These are phyloP conservation scores for Mimachlamys varia DNA, from an alignment of 2,888 invertebrate genomes.

Conservation along the genomic window DNA sequence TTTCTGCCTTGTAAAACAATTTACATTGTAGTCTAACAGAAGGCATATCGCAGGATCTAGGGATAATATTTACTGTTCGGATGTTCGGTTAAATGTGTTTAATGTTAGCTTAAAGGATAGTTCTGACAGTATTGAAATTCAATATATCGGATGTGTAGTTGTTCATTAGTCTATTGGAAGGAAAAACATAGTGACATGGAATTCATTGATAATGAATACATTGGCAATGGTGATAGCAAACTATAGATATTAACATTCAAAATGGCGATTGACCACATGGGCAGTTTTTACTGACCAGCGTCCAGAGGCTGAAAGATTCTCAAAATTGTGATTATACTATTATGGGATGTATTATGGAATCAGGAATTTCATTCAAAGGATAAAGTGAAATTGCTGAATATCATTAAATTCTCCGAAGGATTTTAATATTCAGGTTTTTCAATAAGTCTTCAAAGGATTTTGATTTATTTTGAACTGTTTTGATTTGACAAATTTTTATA, in stretches of 20 bases:
- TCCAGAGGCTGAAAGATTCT: not conserved
- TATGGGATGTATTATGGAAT: not conserved
- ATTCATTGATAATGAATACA: not conserved
- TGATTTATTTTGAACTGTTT: not conserved
- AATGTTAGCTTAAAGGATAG: not conserved
- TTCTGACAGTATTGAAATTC: not conserved
- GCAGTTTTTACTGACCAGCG: not conserved
- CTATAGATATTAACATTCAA: not conserved
- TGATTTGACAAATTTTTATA: not conserved
- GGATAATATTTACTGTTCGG: not conserved
- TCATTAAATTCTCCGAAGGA: not conserved
- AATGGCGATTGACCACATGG: not conserved
- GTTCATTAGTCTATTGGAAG: not conserved
- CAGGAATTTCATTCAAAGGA: not conserved
- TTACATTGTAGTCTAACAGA: not conserved
- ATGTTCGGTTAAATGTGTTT: not conserved
- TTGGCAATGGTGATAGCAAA: not conserved
- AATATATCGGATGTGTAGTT: not conserved
- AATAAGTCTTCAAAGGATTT: no score
- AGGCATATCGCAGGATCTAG: not conserved
- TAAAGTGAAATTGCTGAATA: not conserved
- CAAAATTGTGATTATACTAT: not conserved
- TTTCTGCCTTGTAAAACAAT: not conserved
- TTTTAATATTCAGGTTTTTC: not conserved
- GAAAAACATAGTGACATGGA: not conserved